phyloP scores from a whole-genome alignment of 1,140 invertebrate species.

The Leptestheria dahalacensis region DNA sequence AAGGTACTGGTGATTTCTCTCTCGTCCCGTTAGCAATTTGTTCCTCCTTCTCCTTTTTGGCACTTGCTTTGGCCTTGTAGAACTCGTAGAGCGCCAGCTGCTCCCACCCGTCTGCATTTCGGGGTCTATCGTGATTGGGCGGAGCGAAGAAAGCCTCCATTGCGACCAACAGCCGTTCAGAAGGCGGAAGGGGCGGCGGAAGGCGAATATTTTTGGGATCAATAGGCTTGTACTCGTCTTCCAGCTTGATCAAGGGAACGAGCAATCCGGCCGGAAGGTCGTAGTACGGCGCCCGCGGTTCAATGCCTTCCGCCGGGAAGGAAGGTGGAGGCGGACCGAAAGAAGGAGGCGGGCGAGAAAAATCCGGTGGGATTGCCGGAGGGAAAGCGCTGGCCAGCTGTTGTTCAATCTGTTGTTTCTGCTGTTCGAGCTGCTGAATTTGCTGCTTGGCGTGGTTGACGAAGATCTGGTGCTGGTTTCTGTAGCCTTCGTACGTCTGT shows the following conservation, averaged over 20 bases:
- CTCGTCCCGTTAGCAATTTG: conserved; percentile 52
- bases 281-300: conserved; percentile 86
- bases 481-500: conserved; percentile 56
- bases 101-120: conserved; percentile 89
- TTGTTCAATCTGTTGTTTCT: conserved; percentile 55
- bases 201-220: conserved; percentile 78
- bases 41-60: conserved; percentile 76
- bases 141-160: conserved; percentile 89
- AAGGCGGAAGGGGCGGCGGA: conserved; percentile 83
- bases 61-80: conserved; percentile 86
- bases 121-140: conserved; percentile 79
- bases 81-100: conserved; percentile 93
- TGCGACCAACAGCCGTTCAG: conserved; percentile 73
- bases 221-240: conserved; percentile 79
- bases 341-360: conserved; percentile 71
- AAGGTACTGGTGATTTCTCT: conserved; percentile 36
- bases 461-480: conserved; percentile 89
- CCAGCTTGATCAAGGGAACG: conserved; percentile 81
- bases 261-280: conserved; percentile 91
- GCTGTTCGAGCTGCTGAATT: conserved; percentile 60
- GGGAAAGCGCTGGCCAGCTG: conserved; percentile 31
- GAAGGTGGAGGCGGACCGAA: conserved; percentile 28
- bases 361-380: conserved; percentile 28
- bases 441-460: conserved; percentile 76
- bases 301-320: conserved; percentile 37